Percentiles rank a stretch among this genome's conserved stretches.
Conservation (phyloP, 2,888 invertebrate genomes). For the Habrosyne pyritoides region DNA sequence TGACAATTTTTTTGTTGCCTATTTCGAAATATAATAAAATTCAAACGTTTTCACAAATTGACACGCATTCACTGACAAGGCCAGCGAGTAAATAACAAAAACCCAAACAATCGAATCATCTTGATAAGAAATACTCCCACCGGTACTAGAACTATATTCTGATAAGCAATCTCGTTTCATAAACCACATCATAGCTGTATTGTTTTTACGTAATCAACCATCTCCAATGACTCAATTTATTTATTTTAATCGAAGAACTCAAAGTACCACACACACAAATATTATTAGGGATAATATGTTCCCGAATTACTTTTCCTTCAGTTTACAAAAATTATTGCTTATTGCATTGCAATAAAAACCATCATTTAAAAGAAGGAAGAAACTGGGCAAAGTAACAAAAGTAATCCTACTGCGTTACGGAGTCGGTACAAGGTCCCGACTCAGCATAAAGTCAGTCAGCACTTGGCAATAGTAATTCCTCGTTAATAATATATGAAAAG, state of each 20-base stretch:
- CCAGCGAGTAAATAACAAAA: slow-evolving; percentile 2
- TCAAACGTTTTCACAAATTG: neutral
- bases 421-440: too few relatives aligned
- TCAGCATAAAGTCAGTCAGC: too few relatives aligned
- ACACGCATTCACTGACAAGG: neutral
- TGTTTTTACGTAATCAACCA: neutral
- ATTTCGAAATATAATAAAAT: neutral
- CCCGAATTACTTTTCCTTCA: too few relatives aligned
- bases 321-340: too few relatives aligned
- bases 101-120: slow-evolving; percentile 4
- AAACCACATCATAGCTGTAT: neutral
- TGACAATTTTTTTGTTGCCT: neutral
- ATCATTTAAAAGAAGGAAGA: too few relatives aligned
- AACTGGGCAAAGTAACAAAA: too few relatives aligned
- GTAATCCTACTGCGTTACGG: too few relatives aligned
- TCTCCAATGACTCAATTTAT: too few relatives aligned
- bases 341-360: too few relatives aligned
- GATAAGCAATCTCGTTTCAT: neutral
- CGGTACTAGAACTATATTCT: neutral
- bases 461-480: neutral
- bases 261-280: too few relatives aligned
- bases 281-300: too few relatives aligned
- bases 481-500: neutral
- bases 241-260: too few relatives aligned
- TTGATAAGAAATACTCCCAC: neutral